Percentiles rank a stretch among this genome's conserved stretches.
Conservation (phyloP, 2,797 vertebrate genomes). For the Pelochelys cantorii region DNA sequence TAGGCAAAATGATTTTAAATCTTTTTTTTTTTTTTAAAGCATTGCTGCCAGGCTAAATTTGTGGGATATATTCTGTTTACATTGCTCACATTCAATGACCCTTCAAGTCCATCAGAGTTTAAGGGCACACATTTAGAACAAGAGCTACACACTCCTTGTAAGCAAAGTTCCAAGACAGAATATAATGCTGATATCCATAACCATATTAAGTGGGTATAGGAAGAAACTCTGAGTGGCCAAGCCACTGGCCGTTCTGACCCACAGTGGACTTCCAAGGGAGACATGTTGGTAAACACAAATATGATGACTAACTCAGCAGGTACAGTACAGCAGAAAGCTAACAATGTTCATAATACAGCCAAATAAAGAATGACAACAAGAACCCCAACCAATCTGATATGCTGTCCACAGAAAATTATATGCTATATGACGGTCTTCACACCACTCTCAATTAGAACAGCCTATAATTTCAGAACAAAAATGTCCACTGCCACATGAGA, state of each 20-base stretch:
- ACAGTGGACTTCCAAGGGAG: not conserved
- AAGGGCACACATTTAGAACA: not conserved
- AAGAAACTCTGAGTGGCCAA: not conserved
- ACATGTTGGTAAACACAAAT: not conserved
- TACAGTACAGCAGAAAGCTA: not conserved
- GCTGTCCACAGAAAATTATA: not conserved
- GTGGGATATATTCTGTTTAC: not conserved
- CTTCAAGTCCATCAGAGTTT: rapidly evolving
- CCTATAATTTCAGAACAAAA: not conserved
- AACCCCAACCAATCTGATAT: not conserved
- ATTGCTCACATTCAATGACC: rapidly evolving
- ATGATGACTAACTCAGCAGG: not conserved
- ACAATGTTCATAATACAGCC: rapidly evolving
- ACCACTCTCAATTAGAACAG: not conserved
- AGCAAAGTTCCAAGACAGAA: not conserved
- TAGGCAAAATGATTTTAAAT: not conserved
- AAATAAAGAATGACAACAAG: not conserved
- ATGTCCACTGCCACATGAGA: not conserved
- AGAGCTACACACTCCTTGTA: rapidly evolving
- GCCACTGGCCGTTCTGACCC: not conserved
- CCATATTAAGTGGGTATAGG: too few species aligned
- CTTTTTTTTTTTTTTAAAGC: not conserved
- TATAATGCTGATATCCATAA: not conserved
- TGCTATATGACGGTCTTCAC: not conserved
- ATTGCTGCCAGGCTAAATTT: not conserved